Evolutionary conservation across 2,888 invertebrate genomes (phyloP), one percentile per base, ranked within the genome.

Genomic region (Oligia fasciuncula): DNA sequence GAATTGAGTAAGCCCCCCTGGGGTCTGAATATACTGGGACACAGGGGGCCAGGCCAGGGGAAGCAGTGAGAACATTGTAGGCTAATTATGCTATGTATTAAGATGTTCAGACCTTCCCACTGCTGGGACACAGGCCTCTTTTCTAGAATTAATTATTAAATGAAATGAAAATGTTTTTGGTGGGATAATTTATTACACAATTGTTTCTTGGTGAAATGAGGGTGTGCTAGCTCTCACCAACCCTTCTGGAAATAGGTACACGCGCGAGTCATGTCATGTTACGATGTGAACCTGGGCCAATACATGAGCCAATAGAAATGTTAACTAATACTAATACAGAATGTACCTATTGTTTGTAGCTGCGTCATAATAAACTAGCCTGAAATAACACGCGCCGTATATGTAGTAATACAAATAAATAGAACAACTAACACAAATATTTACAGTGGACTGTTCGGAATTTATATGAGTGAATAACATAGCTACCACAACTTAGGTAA

Each of bases 361-460:
- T 51, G 19, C 19, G 54, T 19, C 35, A 54, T 76, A 67, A 81
- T 43, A 62, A 62, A 62, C 23, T 46, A 54, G 19, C 4, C 66
- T 73, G 51, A 81, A 79, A 81, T 43, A 80, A 79, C 46, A 75
- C 17, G 17, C 8, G n/a, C 35, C 68, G 35, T 35, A 35, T 19
- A 14, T 23, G 9, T 54, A 23, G 62, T 29, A 29, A 66, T 13
- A 62, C 35, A 9, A 75, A 67, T 43, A 79, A 81, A 67, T 51
- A 43, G 29, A 23, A 6, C 19, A 35, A 8, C n/a, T 29, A 54
- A 68, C 46, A 75, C 23, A 46, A 75, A 54, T 75, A 75, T 68
- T 81, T 46, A n/a, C 14, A 51, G n/a, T 67, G 65, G 51, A 49
- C 60, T 35, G 51, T 29, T 29, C 23, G 46, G 54, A 62, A 80